Base-by-base conservation (phyloP, 2,113 vertebrate genomes). In the Lasiurus cinereus region DNA sequence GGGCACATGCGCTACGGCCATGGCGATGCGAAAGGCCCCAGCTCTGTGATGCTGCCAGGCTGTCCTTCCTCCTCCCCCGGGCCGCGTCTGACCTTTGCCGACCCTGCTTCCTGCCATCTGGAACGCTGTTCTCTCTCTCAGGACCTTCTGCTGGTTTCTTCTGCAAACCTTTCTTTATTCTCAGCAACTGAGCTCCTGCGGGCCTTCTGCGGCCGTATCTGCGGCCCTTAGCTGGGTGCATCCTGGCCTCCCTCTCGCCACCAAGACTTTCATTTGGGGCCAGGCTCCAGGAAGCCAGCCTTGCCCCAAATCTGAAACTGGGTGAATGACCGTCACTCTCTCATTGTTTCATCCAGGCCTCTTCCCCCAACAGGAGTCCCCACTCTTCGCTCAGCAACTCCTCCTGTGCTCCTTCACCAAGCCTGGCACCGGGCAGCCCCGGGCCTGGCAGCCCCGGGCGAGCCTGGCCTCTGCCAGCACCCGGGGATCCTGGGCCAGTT, bases 111-210 rank as follows among this genome's bases (percentile, higher is more conserved):
- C 10, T 2, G 9, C 36, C 48, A 39, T 9, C 43, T 9, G 10
- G 0, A 70, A 16, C 3, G 19, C 67, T 14, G 4, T 50, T 73
- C 50, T 33, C 33, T 33, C 33, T 15, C 52, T 50, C n/a, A 24
- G 36, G n/a, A 24, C 86, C 33, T 29, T 36, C 85, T 36, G 27
- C 0, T n/a, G 43, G 29, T 52, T n/a, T 52, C 52, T 54, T 56
- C 72, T 10, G 14, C 18, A 18, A 13, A 24, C 39, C 79, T 66
- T 62, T 8, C 59, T 82, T 50, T 36, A 11, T 54, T 29, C 8
- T 0, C 56, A 50, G 2, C 2, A 6, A 14, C 5, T 19, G 70
- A 36, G 5, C 43, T 21, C 0, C 43, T 22, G 27, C 0, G n/a
- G 33, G 64, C 3, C 29, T 31, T 3, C 1, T 3, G 46, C 22